Percentiles rank a stretch among this genome's conserved stretches.
phyloP scores from a whole-genome alignment of 2,113 vertebrate genomes.

The Chloropsis cyanopogon region DNA sequence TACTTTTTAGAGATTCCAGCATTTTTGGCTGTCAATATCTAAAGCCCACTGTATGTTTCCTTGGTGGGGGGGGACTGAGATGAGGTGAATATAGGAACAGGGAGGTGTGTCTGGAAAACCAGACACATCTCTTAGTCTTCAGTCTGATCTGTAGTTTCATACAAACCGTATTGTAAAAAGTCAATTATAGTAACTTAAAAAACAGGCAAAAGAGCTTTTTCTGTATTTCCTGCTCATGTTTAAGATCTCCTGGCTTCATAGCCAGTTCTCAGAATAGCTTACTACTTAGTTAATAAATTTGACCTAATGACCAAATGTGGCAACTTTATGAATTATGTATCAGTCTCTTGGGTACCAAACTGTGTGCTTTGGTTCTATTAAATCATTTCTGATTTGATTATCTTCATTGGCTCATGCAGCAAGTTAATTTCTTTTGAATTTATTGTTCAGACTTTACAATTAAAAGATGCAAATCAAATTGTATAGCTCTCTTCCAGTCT shows the following conservation, averaged over 20 bases:
- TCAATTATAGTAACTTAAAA: background rate
- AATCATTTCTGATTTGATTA: constrained; percentile 47
- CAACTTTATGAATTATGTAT: constrained; percentile 51
- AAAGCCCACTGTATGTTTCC: background rate
- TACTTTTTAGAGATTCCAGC: background rate
- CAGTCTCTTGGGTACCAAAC: background rate
- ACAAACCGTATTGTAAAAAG: background rate
- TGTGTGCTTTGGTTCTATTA: constrained; percentile 24
- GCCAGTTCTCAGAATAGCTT: background rate
- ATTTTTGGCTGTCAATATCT: background rate
- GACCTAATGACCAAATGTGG: constrained; percentile 23
- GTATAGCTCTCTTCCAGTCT: background rate
- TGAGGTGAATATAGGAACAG: background rate
- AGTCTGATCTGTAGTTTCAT: background rate
- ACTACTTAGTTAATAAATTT: constrained; percentile 34
- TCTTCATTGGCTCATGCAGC: background rate
- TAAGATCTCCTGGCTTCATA: background rate
- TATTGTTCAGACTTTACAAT: background rate
- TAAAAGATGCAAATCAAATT: constrained; percentile 23
- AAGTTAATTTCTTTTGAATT: constrained; percentile 31
- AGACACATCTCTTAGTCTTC: background rate
- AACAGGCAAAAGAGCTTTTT: background rate
- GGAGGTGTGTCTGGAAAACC: background rate
- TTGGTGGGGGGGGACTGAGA: background rate
- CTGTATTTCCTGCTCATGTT: background rate